A percentile compares a stretch with the other conserved stretches of the same genome.
phyloP scores from a whole-genome alignment of 2,797 vertebrate genomes.

The Hyperoplus lanceolatus region DNA sequence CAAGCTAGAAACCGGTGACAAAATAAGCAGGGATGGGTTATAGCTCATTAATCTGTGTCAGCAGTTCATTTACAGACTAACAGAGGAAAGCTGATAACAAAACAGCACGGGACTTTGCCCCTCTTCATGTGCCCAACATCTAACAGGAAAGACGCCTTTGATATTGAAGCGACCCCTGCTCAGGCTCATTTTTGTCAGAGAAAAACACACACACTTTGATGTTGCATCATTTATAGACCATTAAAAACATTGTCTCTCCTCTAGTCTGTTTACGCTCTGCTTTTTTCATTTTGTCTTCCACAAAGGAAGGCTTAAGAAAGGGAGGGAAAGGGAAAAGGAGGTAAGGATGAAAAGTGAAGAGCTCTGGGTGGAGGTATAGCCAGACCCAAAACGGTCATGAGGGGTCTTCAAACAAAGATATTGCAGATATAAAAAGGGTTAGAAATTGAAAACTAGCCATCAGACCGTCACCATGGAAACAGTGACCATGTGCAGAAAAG shows the following conservation, averaged over 20 bases:
- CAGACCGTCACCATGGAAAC: slow-evolving; percentile 83
- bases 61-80: slow-evolving; percentile 79
- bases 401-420: slow-evolving; percentile 79
- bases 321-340: slow-evolving; percentile 1
- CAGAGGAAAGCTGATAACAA: slow-evolving; percentile 78
- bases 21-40: slow-evolving; percentile 72
- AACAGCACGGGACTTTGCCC: slow-evolving; percentile 74
- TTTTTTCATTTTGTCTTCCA: slow-evolving; percentile 74
- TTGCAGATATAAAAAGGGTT: slow-evolving; percentile 78
- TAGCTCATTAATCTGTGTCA: slow-evolving; percentile 83
- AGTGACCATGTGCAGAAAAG: slow-evolving; percentile 81
- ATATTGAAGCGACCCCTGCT: slow-evolving; percentile 76
- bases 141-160: slow-evolving; percentile 72
- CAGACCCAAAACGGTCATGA: slow-evolving; percentile 60
- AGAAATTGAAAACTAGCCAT: slow-evolving; percentile 81
- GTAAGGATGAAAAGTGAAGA: slow-evolving; percentile 57
- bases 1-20: slow-evolving; percentile 71
- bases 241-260: slow-evolving; percentile 68
- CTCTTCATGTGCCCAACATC: slow-evolving; percentile 66
- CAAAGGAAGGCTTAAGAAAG: slow-evolving; percentile 54
- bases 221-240: slow-evolving; percentile 73
- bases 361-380: slow-evolving; percentile 25
- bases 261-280: slow-evolving; percentile 58
- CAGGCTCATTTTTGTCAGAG: slow-evolving; percentile 66
- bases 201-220: slow-evolving; percentile 76